Conservation (phyloP, 2,113 vertebrate species). For the Onychorhynchus coronatus region DNA sequence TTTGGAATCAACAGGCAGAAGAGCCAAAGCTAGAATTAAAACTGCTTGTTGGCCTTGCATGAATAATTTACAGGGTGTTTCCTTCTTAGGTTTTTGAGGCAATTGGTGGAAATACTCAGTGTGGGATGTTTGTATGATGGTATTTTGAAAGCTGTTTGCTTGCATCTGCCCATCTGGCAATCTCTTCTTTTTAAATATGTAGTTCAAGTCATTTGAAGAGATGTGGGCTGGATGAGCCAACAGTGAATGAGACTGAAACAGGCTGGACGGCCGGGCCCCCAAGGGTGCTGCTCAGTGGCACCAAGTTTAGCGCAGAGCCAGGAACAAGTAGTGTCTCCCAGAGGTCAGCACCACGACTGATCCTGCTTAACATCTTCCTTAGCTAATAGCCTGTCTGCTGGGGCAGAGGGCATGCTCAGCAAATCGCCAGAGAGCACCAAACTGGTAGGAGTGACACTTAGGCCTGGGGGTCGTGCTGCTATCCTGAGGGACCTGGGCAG, state of each 20-base stretch:
- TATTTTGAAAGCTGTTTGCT: neutral
- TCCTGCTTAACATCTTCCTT: neutral
- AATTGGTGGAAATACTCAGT: neutral
- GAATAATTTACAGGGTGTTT: neutral
- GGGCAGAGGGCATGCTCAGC: neutral
- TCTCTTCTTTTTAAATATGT: neutral
- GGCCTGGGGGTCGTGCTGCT: neutral
- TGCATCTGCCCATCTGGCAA: neutral
- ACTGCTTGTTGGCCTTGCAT: neutral
- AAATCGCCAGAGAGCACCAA: neutral
- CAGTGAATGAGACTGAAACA: neutral
- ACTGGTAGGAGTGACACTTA: neutral
- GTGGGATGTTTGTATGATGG: neutral
- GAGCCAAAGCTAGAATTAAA: neutral
- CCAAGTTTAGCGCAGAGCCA: neutral
- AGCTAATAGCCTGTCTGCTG: neutral
- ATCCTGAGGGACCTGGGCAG: neutral
- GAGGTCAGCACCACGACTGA: neutral
- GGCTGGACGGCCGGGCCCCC: neutral
- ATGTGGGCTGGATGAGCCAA: neutral
- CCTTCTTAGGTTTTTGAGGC: neutral
- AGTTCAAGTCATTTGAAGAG: neutral
- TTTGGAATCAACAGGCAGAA: neutral
- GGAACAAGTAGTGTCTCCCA: neutral
- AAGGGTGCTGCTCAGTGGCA: neutral